Percentiles rank a stretch among this genome's conserved stretches.
Evolutionary conservation across 2,888 invertebrate genomes (phyloP).

Genomic region (Andrena trimmerana): DNA sequence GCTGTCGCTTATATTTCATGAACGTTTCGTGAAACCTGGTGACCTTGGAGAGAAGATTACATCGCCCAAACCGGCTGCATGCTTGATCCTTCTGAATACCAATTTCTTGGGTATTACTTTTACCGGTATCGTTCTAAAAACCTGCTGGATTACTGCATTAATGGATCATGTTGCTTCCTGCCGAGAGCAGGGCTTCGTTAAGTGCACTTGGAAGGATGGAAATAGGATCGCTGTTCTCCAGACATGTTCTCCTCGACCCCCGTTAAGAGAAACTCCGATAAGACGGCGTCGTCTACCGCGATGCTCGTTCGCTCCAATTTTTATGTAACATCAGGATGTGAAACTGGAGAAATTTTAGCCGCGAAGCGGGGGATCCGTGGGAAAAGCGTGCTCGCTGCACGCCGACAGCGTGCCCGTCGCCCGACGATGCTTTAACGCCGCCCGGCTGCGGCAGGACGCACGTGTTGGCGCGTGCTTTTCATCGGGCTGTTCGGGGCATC

Average conservation of each 20-base stretch:
- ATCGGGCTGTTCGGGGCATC: background rate
- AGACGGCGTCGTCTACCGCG: constrained; percentile 23
- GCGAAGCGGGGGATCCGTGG: constrained; percentile 57
- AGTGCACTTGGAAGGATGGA: no score
- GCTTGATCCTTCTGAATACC: background rate
- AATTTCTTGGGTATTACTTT: background rate
- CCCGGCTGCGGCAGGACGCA: background rate
- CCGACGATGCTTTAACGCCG: constrained; percentile 7
- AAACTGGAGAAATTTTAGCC: constrained; percentile 75
- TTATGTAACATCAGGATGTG: constrained; percentile 75
- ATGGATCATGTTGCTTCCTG: no score
- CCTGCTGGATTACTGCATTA: no score
- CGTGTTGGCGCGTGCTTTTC: constrained; percentile 29
- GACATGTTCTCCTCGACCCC: background rate
- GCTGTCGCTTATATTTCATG: background rate
- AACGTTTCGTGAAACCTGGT: constrained; percentile 14
- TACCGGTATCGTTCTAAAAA: no score
- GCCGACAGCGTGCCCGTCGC: background rate
- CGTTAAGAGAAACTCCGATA: constrained; percentile 32
- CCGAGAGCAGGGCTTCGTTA: no score
- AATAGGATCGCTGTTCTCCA: background rate
- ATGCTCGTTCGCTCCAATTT: constrained; percentile 65
- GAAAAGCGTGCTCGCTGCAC: constrained; percentile 59
- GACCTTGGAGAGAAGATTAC: constrained; percentile 44
- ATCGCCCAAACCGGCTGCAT: background rate